A percentile compares a stretch with the other conserved stretches of the same genome.
phyloP scores from a whole-genome alignment of 1,140 invertebrate genomes.

The Camponotus pennsylvanicus region DNA sequence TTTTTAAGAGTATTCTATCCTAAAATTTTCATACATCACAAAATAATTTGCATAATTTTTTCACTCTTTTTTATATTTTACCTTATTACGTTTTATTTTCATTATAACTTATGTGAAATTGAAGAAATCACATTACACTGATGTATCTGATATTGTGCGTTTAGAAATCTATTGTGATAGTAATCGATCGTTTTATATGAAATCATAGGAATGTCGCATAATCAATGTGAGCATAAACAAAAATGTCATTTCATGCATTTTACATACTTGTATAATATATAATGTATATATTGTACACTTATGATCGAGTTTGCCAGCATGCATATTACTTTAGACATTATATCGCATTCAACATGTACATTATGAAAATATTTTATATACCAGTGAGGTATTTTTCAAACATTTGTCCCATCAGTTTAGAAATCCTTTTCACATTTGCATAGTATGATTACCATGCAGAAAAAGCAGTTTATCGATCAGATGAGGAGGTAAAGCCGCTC shows the following conservation, averaged over 20 bases:
- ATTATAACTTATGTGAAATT: neutral
- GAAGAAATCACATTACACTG: neutral
- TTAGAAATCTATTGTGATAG: neutral
- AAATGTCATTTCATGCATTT: neutral
- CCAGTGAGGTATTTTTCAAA: neutral
- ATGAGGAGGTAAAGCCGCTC: constrained; percentile 83
- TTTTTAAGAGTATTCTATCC: neutral
- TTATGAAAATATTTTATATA: constrained; percentile 25
- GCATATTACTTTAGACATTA: constrained; percentile 8
- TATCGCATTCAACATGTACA: neutral
- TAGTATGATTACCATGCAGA: constrained; percentile 83
- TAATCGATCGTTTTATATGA: neutral
- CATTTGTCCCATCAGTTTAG: neutral
- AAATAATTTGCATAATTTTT: neutral
- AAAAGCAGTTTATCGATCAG: constrained; percentile 85
- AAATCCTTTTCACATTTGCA: constrained; percentile 58
- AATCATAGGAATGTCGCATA: constrained; percentile 12
- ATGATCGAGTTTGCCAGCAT: neutral
- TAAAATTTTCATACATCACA: neutral
- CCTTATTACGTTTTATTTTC: neutral
- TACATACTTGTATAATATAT: constrained; percentile 9
- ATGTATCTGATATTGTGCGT: neutral
- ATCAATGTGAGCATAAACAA: constrained; percentile 4
- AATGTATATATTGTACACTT: constrained; percentile 2
- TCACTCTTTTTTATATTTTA: neutral